Conservation (phyloP, 2,888 invertebrate genomes). For the Clostera curtula region DNA sequence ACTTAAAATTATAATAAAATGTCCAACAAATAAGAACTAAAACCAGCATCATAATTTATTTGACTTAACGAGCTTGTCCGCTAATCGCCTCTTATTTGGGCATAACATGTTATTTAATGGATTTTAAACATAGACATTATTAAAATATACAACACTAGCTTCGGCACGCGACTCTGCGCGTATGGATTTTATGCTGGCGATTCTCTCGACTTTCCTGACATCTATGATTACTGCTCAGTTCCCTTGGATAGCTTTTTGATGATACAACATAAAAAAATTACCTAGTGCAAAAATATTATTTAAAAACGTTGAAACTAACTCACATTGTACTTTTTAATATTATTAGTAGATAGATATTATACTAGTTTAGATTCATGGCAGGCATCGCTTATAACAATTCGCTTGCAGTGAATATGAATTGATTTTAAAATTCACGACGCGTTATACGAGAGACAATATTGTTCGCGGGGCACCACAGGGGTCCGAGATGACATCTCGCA, state of each 20-base stretch:
- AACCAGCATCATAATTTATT: conserved; percentile 20
- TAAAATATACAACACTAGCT: too few relatives aligned
- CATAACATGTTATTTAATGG: conserved; percentile 29
- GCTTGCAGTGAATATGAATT: conserved; percentile 57
- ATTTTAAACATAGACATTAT: conserved; percentile 25
- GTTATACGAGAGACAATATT: conserved; percentile 70
- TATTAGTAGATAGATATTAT: too few relatives aligned
- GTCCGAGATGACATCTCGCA: conserved; percentile 71
- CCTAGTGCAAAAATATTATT: too few relatives aligned
- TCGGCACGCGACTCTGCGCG: too few relatives aligned
- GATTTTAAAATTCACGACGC: conserved; percentile 67
- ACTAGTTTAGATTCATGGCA: conserved; percentile 32
- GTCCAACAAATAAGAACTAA: conserved; percentile 11
- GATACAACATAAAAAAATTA: too few relatives aligned
- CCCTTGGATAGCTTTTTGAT: too few relatives aligned
- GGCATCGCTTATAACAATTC: conserved; percentile 37
- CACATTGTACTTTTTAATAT: too few relatives aligned
- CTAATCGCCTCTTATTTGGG: conserved; percentile 27
- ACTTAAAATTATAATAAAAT: conserved; percentile 10
- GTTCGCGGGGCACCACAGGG: conserved; percentile 67
- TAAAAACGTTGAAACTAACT: too few relatives aligned
- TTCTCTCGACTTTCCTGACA: too few relatives aligned
- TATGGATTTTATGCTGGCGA: too few relatives aligned
- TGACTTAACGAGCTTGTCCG: conserved; percentile 21
- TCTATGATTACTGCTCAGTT: too few relatives aligned